phyloP scores from a whole-genome alignment of 1,140 invertebrate genomes.

The Neodiprion lecontei region DNA sequence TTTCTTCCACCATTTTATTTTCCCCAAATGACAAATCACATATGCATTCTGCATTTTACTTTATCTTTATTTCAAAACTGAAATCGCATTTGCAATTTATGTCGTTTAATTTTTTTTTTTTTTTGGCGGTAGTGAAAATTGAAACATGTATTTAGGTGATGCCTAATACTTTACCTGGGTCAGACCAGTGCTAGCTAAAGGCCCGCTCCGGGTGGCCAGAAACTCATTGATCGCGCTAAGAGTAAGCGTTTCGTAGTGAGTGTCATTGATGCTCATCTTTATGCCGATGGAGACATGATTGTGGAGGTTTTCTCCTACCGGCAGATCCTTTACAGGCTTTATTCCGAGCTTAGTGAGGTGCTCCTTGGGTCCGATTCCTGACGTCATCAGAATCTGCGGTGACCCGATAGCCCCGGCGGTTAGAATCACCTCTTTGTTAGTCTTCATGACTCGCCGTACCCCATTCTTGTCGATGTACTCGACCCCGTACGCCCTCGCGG shows the following conservation, averaged over 20 bases:
- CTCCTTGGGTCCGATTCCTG: constrained; percentile 71
- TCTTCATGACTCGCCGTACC: constrained; percentile 37
- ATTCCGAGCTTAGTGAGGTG: constrained; percentile 63
- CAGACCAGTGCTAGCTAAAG: constrained; percentile 58
- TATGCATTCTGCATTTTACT: too few species aligned
- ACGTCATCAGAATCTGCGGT: constrained; percentile 73
- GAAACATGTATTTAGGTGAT: too few species aligned
- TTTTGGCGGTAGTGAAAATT: too few species aligned
- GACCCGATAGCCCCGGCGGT: constrained; percentile 73
- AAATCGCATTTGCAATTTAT: too few species aligned
- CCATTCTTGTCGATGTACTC: constrained; percentile 63
- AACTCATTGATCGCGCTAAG: constrained; percentile 53
- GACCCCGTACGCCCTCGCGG: constrained; percentile 65
- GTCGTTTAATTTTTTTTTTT: too few species aligned
- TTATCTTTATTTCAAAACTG: too few species aligned
- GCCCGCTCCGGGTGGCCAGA: constrained; percentile 51
- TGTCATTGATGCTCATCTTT: constrained; percentile 52
- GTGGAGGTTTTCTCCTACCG: constrained; percentile 68
- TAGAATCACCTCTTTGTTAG: constrained; percentile 69
- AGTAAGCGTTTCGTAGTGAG: constrained; percentile 46
- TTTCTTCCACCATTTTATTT: too few species aligned
- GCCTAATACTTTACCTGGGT: constrained; percentile 43
- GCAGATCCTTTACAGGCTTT: constrained; percentile 59
- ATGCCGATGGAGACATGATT: constrained; percentile 61
- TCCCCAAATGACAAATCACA: too few species aligned